Percentiles rank a stretch among this genome's conserved stretches.
Evolutionary conservation across 2,888 invertebrate species (phyloP).

Genomic region (Philhelius pedissequus): DNA sequence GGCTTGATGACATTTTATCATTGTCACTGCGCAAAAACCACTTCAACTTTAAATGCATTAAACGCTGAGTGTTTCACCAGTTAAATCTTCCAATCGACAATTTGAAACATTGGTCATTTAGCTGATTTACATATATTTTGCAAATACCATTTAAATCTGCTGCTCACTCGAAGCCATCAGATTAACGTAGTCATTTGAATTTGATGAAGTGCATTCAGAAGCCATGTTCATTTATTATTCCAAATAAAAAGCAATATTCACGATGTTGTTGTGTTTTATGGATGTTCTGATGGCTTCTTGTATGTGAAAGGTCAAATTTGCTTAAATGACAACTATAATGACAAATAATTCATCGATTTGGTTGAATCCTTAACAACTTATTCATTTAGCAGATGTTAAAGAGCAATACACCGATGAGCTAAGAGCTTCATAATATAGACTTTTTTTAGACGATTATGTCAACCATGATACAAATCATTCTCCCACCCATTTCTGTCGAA

Average conservation of each 20-base stretch:
- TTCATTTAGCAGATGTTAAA: not conserved
- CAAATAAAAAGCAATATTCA: not conserved
- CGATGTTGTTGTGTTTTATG: not conserved
- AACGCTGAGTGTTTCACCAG: not conserved
- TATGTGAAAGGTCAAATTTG: not conserved
- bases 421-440: not conserved
- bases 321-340: not conserved
- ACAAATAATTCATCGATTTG: not conserved
- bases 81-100: not conserved
- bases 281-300: not conserved
- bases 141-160: not conserved
- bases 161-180: not conserved
- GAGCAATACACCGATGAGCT: too few species aligned
- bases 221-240: not conserved
- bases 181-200: not conserved
- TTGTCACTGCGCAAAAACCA: not conserved
- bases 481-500: not conserved
- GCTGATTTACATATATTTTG: not conserved
- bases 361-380: not conserved
- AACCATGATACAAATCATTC: not conserved
- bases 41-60: not conserved
- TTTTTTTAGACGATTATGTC: not conserved
- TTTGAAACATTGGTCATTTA: slow-evolving; percentile 24
- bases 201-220: not conserved
- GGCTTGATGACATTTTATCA: slow-evolving; percentile 20